phyloP scores from a whole-genome alignment of 2,797 vertebrate species.

The Alca torda region DNA sequence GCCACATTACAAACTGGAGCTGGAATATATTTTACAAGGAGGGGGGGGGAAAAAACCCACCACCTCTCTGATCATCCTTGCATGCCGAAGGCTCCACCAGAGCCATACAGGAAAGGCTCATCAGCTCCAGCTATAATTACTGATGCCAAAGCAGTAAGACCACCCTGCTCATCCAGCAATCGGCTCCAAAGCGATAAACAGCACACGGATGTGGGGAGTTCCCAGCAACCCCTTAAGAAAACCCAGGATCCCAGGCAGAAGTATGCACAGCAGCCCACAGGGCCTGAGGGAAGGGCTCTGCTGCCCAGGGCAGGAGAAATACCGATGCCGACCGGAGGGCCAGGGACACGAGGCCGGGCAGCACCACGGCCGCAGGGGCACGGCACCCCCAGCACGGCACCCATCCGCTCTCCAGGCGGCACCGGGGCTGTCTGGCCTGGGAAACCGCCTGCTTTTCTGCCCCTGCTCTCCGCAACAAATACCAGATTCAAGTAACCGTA shows the following conservation, averaged over 20 bases:
- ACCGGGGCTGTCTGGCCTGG: neutral
- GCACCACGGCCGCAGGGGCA: rapidly evolving
- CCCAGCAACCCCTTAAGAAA: neutral
- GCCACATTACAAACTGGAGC: conserved; percentile 38
- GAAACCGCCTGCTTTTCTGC: neutral
- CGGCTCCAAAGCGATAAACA: neutral
- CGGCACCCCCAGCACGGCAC: neutral
- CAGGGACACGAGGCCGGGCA: rapidly evolving
- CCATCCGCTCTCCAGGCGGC: neutral
- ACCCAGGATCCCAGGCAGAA: neutral
- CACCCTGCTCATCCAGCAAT: neutral
- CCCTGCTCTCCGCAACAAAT: neutral
- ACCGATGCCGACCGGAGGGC: rapidly evolving
- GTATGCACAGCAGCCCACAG: neutral
- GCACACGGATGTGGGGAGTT: neutral
- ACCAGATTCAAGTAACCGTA: rapidly evolving
- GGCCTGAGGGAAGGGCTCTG: neutral
- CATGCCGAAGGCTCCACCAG: neutral
- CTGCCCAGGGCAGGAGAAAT: neutral
- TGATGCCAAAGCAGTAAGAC: neutral
- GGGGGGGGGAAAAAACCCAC: neutral
- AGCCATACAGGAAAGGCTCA: neutral
- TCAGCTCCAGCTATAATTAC: neutral
- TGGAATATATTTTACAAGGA: conserved; percentile 1
- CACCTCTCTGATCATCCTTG: neutral